Conservation (phyloP, 2,888 invertebrate genomes). For the Caenorhabditis auriculariae region DNA sequence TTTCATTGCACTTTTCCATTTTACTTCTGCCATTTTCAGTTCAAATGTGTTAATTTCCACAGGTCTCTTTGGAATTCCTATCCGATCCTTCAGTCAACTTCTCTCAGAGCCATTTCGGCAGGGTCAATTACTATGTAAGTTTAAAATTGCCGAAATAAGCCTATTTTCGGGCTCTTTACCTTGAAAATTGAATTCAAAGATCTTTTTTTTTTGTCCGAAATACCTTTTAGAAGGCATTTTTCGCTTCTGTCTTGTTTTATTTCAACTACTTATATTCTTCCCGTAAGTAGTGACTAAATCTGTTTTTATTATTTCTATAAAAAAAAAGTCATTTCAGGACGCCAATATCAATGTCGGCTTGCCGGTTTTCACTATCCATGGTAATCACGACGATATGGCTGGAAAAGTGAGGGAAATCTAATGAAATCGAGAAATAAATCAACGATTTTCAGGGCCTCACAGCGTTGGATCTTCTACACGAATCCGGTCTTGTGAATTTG, state of each 20-base stretch:
- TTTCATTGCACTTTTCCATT: too few species aligned
- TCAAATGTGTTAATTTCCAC: too few species aligned
- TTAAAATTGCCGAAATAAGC: background rate
- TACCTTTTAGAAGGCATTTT: background rate
- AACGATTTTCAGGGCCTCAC: constrained; percentile 68
- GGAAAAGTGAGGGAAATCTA: constrained; percentile 61
- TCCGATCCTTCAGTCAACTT: constrained; percentile 84
- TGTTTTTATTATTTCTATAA: background rate
- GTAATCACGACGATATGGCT: constrained; percentile 91
- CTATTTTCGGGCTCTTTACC: constrained; percentile 1
- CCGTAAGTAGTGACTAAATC: too few species aligned
- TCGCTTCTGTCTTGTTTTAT: too few species aligned
- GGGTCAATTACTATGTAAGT: constrained; percentile 78
- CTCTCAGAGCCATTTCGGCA: constrained; percentile 70
- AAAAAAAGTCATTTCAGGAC: constrained; percentile 69
- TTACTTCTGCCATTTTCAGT: too few species aligned
- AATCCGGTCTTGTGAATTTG: constrained; percentile 84
- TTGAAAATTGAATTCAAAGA: background rate
- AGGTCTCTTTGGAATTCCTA: constrained; percentile 74
- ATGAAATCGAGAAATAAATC: background rate
- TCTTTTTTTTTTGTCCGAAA: background rate
- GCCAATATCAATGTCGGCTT: constrained; percentile 87
- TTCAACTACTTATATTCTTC: too few species aligned
- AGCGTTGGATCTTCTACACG: constrained; percentile 79
- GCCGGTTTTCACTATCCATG: constrained; percentile 93